phyloP scores from a whole-genome alignment of 1,140 invertebrate genomes.

The Polypedilum pembai region DNA sequence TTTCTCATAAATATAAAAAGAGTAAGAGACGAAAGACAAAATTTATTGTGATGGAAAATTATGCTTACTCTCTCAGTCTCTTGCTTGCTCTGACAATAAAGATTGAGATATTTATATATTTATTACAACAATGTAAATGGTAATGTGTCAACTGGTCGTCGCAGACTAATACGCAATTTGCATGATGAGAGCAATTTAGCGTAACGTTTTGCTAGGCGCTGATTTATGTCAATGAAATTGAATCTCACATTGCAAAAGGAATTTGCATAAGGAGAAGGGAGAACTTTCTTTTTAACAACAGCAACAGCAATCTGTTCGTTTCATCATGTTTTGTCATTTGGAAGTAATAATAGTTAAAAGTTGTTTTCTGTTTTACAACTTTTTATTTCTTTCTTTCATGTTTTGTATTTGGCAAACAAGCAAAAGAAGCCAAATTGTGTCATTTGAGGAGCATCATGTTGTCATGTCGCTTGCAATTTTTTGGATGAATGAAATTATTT shows the following conservation, averaged over 20 bases:
- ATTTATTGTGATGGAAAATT: slow-evolving; percentile 14
- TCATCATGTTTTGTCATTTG: slow-evolving; percentile 20
- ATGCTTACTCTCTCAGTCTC: too few relatives aligned
- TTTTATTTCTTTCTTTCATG: not conserved
- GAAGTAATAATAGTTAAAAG: slow-evolving; percentile 25
- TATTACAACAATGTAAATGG: slow-evolving; percentile 7
- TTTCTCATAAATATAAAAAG: not conserved
- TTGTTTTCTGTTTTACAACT: slow-evolving; percentile 10
- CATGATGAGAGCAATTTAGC: slow-evolving; percentile 17
- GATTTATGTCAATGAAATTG: slow-evolving; percentile 4
- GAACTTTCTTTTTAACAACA: slow-evolving; percentile 17
- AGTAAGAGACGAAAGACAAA: not conserved
- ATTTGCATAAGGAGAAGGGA: not conserved
- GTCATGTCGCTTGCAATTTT: not conserved
- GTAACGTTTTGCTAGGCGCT: not conserved
- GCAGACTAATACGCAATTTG: slow-evolving; percentile 8
- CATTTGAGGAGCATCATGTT: not conserved
- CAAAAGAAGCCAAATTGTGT: not conserved
- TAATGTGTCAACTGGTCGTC: slow-evolving; percentile 10
- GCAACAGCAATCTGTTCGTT: slow-evolving; percentile 20
- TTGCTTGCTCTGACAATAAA: not conserved
- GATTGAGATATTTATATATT: slow-evolving; percentile 6
- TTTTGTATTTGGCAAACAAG: too few relatives aligned
- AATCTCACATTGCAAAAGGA: not conserved
- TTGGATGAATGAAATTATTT: not conserved